Base-by-base conservation (phyloP, 2,797 vertebrate species). In the Mareca penelope region DNA sequence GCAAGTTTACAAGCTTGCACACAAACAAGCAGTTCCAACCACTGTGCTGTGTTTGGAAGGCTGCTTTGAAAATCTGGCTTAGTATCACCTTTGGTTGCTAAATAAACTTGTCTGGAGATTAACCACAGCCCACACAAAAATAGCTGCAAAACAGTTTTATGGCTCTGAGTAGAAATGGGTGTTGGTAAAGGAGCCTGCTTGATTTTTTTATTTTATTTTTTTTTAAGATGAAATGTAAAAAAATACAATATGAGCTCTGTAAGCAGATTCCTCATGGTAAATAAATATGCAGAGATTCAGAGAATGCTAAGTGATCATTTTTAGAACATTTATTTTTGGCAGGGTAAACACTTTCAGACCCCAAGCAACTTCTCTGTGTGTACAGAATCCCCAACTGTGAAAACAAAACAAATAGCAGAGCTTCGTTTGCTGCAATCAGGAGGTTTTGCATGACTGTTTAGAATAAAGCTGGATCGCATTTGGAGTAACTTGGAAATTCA, bases 301-400 rank as follows among this genome's bases (percentile, higher is more conserved):
- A 84, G 91, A 95, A 94, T 83, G 91, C 78, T 90, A 95, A 96
- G 65, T 29, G 94, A 89, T 93, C 94, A 40, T 92, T 96, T 96
- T 95, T 95, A 96, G 94, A 93, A 92, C 84, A 85, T 80, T 95
- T 95, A 94, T 96, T 95, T 96, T 90, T 95, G 95, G 95, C 95
- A 94, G 93, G 69, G 95, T 96, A 96, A 97, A 96, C 84, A 83
- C 84, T 94, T 88, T 91, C 95, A 95, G 95, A 94, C 94, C 77
- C 80, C 75, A 78, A 96, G 88, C 93, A 90, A 93, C 91, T 94
- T 91, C 91, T 93, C 85, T 87, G 75, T 87, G 93, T 94, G 93
- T 94, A 94, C 86, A 96, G 86, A 94, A 89, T 90, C 79, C 94
- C 95, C 95, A 94, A 91, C 91, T 95, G 94, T 69, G 95, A 95